These are phyloP conservation scores for Campylomormyrus tamandua DNA, from an alignment of 2,113 vertebrate genomes.

Conservation along the genomic window DNA sequence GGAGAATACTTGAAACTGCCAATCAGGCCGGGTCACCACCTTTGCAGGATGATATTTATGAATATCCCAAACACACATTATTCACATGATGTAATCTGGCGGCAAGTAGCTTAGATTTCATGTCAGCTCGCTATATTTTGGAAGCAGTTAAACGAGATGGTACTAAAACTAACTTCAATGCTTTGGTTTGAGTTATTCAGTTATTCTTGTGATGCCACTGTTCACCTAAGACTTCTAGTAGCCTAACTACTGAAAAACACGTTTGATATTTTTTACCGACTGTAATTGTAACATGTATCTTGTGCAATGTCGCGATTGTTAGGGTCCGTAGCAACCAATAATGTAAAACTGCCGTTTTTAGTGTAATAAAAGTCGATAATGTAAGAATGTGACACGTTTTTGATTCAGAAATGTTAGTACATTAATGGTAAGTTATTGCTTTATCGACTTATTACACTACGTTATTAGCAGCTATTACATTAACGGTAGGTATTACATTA, in stretches of 20 bases:
- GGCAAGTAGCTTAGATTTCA: too few relatives aligned
- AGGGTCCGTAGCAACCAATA: not conserved
- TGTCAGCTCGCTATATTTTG: not conserved
- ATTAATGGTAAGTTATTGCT: not conserved
- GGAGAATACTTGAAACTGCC: not conserved
- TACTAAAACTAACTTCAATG: too few relatives aligned
- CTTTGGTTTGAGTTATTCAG: too few relatives aligned
- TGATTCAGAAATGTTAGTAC: not conserved
- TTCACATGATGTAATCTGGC: not conserved
- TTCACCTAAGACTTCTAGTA: too few relatives aligned
- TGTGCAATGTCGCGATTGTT: too few relatives aligned
- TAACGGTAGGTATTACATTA: too few relatives aligned
- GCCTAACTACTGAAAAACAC: too few relatives aligned
- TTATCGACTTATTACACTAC: too few relatives aligned
- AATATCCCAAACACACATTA: not conserved
- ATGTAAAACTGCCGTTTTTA: not conserved
- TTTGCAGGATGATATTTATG: not conserved
- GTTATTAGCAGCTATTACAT: too few relatives aligned
- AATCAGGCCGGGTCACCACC: not conserved
- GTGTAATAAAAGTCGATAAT: not conserved
- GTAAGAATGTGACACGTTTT: not conserved
- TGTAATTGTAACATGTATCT: too few relatives aligned
- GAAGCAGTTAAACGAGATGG: not conserved
- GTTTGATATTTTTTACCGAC: too few relatives aligned
- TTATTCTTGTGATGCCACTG: too few relatives aligned